Percentiles rank a stretch among this genome's conserved stretches.
phyloP scores from a whole-genome alignment of 2,113 vertebrate species.

The Malaclemys terrapin region DNA sequence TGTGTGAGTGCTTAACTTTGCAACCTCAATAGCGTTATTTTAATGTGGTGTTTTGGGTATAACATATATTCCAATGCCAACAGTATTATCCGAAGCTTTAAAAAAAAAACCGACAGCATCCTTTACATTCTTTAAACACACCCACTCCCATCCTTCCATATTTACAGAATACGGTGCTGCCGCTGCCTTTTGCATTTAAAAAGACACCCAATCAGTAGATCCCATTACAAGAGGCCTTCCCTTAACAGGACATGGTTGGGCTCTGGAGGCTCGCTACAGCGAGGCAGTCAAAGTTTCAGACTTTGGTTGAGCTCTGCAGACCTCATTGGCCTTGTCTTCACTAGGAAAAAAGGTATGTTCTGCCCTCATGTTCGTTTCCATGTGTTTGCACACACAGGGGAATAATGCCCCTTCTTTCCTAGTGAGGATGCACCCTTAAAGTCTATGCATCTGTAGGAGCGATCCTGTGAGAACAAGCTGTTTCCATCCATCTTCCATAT shows the following conservation, averaged over 20 bases:
- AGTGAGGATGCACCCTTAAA: neutral
- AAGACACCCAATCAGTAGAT: neutral
- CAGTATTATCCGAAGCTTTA: neutral
- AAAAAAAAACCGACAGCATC: neutral
- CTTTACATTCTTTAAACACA: neutral
- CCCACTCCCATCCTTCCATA: neutral
- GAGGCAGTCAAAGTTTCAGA: neutral
- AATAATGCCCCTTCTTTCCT: neutral
- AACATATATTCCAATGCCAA: neutral
- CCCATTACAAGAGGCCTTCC: neutral
- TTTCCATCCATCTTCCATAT: neutral
- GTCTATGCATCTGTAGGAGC: neutral
- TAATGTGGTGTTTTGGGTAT: neutral
- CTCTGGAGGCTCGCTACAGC: neutral
- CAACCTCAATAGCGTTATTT: neutral
- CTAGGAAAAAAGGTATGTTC: neutral
- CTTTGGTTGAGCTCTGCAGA: neutral
- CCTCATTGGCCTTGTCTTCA: neutral
- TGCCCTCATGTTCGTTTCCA: neutral
- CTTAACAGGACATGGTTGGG: neutral
- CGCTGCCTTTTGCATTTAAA: neutral
- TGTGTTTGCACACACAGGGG: neutral
- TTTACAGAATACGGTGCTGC: neutral
- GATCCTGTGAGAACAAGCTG: neutral
- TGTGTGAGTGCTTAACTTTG: neutral